A percentile compares a stretch with the other conserved stretches of the same genome.
phyloP scores from a whole-genome alignment of 2,113 vertebrate genomes.

The Piprites chloris region DNA sequence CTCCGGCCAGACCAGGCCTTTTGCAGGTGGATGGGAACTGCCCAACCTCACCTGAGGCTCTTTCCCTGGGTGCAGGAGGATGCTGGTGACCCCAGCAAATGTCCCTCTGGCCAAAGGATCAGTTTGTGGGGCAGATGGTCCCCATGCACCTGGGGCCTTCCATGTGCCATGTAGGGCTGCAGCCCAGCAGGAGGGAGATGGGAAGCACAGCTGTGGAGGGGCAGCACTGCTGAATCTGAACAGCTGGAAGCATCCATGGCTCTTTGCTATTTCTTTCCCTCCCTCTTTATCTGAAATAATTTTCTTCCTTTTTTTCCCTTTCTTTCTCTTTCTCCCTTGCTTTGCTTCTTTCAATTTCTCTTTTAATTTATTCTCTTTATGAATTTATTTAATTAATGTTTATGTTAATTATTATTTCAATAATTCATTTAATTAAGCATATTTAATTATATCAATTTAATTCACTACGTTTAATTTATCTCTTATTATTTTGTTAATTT shows the following conservation, averaged over 20 bases:
- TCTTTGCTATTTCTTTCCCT: background rate
- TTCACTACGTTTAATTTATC: background rate
- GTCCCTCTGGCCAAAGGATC: background rate
- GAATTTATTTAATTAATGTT: background rate
- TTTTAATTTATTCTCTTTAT: background rate
- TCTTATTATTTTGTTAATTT: background rate
- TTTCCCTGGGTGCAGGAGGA: background rate
- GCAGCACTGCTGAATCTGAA: accelerated
- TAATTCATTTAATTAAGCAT: background rate
- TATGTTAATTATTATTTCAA: background rate
- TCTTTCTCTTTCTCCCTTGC: background rate
- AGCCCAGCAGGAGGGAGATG: background rate
- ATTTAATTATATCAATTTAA: background rate
- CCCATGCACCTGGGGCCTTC: background rate
- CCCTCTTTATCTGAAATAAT: background rate
- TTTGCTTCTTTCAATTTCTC: background rate
- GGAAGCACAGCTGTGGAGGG: background rate
- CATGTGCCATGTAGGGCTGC: background rate
- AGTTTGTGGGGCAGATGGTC: background rate
- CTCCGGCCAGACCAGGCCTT: background rate
- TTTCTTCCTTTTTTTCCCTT: background rate
- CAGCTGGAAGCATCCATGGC: background rate
- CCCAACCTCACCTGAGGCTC: background rate
- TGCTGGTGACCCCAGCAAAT: background rate
- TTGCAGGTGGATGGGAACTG: background rate